These are phyloP conservation scores for Hippopotamyrus pictus DNA, from an alignment of 2,797 vertebrate genomes.

Conservation along the genomic window DNA sequence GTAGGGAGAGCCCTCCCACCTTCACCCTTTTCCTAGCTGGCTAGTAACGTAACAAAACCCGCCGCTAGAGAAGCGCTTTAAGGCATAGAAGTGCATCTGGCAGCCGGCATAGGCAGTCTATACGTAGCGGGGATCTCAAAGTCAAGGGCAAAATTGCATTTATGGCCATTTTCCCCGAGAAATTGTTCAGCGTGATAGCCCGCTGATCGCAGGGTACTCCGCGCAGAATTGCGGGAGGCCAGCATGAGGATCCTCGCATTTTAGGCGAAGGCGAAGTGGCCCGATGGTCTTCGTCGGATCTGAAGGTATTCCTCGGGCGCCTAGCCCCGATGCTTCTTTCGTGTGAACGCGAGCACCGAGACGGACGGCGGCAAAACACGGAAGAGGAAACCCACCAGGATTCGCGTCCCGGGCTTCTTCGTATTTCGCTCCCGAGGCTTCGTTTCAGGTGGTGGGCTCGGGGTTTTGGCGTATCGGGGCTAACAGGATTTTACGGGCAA, in stretches of 20 bases:
- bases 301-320: neutral
- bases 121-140: constrained; percentile 10
- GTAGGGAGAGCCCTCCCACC: constrained; percentile 23
- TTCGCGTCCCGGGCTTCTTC: neutral
- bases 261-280: neutral
- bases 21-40: neutral
- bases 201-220: neutral
- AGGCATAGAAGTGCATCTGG: neutral
- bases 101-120: neutral
- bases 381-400: constrained; percentile 15
- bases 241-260: neutral
- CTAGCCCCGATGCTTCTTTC: neutral
- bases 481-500: neutral
- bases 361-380: neutral
- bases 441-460: neutral
- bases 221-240: neutral
- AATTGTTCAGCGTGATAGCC: neutral
- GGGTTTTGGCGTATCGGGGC: neutral
- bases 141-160: constrained; percentile 17
- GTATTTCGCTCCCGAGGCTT: neutral
- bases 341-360: neutral
- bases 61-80: neutral
- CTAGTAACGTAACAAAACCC: neutral
- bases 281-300: neutral
- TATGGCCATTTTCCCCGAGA: constrained; percentile 3